Evolutionary conservation across 2,888 invertebrate genomes (phyloP).

Genomic region (Drosophila prostipennis): DNA sequence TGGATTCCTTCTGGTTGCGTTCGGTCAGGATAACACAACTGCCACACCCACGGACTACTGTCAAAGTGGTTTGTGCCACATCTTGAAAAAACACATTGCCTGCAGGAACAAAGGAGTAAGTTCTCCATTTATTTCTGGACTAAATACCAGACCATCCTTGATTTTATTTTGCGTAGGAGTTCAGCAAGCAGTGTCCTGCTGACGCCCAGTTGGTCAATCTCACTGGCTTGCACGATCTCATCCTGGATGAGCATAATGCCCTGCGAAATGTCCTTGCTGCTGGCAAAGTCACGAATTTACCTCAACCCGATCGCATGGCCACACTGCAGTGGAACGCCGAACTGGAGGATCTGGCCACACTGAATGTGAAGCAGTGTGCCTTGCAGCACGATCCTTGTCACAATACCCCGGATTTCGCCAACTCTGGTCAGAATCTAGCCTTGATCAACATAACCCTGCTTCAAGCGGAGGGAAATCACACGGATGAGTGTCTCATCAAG

Average conservation of each 20-base stretch:
- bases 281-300: conserved; percentile 47
- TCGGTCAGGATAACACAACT: conserved; percentile 31
- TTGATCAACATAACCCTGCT: conserved; percentile 18
- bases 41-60: conserved; percentile 50
- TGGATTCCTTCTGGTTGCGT: conserved; percentile 2
- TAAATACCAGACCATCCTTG: not conserved
- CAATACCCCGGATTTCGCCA: conserved; percentile 51
- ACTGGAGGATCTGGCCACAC: conserved; percentile 51
- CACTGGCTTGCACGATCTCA: conserved; percentile 32
- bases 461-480: not conserved
- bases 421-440: conserved; percentile 65
- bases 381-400: conserved; percentile 55
- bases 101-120: conserved; percentile 48
- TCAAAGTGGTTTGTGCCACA: conserved; percentile 44
- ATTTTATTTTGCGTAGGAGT: not conserved
- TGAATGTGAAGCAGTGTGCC: conserved; percentile 60
- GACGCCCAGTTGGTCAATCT: conserved; percentile 49
- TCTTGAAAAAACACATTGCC: conserved; percentile 55
- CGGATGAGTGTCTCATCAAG: conserved; percentile 44
- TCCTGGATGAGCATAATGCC: conserved; percentile 56
- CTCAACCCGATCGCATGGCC: conserved; percentile 61
- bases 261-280: conserved; percentile 53
- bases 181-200: conserved; percentile 40
- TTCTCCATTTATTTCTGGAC: too few relatives aligned
- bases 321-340: conserved; percentile 57